Base-by-base conservation (phyloP, 2,797 vertebrate species). In the Myripristis jacobus region DNA sequence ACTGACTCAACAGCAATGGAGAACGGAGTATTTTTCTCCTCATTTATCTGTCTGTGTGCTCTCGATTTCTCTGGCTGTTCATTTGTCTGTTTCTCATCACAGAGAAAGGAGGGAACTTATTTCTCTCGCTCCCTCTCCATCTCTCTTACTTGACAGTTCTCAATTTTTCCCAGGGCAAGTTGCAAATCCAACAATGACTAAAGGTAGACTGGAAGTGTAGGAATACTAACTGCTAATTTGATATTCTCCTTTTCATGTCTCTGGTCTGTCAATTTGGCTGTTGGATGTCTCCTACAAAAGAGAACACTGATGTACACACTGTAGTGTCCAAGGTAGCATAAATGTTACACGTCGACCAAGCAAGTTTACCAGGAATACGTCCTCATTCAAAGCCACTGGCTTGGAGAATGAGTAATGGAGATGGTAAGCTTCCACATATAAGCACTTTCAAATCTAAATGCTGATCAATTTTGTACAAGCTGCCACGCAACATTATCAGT, bases 111-210 rank as follows among this genome's bases (percentile, higher is more conserved):
- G 75, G 69, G 57, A 31, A 31, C 12, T 50, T 70, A 62, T 66
- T 21, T 38, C 57, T 56, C 31, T 61, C 59, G 71, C 24, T 62
- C 29, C 59, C 54, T 55, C 66, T 56, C 27, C 6, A 3, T 29
- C 27, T 29, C 3, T 73, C 38, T 58, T 9, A 4, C 73, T 62
- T 25, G 41, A 61, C 73, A 72, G 61, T 70, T 81, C 68, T 81
- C 55, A 53, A 57, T 82, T 78, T n/a, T 75, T 63, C 80, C 83
- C 70, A 66, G 64, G 44, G 62, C 52, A 70, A 52, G 81, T 63
- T 82, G 82, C 84, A 92, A 91, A 90, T 88, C 80, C 75, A 72
- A 84, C 80, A 80, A 64, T 19, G 68, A 84, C 78, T 81, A 76
- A 73, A 84, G 66, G 80, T 81, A 3, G 58, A 87, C 77, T 27